Evolutionary conservation across 2,797 vertebrate genomes (phyloP), one percentile per base, ranked within the genome.

Genomic region (Tinamus major): DNA sequence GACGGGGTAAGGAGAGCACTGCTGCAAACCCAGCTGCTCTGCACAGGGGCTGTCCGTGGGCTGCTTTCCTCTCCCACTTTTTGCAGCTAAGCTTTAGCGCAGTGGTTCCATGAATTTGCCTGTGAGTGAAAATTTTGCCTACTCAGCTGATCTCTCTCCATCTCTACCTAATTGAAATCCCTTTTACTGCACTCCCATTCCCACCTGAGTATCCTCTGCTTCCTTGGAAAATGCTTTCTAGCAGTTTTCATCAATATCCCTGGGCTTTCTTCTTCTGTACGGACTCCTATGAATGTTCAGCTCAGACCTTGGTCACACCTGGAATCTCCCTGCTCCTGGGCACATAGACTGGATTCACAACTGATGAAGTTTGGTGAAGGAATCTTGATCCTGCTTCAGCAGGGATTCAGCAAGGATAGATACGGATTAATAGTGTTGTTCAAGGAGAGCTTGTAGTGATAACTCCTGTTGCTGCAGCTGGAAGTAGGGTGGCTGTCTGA

Each of bases 21-120:
- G 75, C 75, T 86, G 84, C 58, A 87, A 69, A 35, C 12, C 3
- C 48, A 81, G 21, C 10, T 26, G 41, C 10, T 42, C 41, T 1
- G 2, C 70, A 41, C 64, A 14, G 39, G 3, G 21, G 56, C 19
- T 83, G 14, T 81, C 8, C 1, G 31, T 35, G 29, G 31, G 51
- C 70, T 67, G 70, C 62, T 78, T 78, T 68, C 58, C 81, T 89
- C 58, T 35, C 53, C 71, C 37, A n/a, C 10, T 3, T 88, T 91
- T 76, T 79, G 65, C 67, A 93, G 14, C 55, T 59, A 3, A 83
- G 11, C n/a, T 72, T 0, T 17, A 31, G 20, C 0, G 0, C 49
- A 14, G 2, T 23, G 21, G 27, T 55, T 0, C 1, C 58, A 26
- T 48, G 62, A 63, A 16, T 3, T 31, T 59, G 23, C 49, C 49